A percentile compares a stretch with the other conserved stretches of the same genome.
Evolutionary conservation across 2,113 vertebrate genomes (phyloP).

Genomic region (Haemorhous mexicanus): DNA sequence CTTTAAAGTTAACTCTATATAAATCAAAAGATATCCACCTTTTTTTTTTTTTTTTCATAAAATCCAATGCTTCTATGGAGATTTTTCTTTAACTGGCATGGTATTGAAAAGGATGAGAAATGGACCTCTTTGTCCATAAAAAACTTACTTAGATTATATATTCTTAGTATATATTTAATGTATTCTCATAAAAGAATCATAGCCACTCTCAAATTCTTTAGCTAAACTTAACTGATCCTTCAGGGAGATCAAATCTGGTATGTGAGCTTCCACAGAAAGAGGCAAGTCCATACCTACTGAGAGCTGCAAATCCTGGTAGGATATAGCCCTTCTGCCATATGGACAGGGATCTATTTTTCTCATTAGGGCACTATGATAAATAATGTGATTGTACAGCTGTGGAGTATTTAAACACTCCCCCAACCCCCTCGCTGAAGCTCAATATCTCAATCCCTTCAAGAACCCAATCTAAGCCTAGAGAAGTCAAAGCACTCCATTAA

Average conservation of each 20-base stretch:
- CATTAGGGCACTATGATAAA: neutral
- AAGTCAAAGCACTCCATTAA: neutral
- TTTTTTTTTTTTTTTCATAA: neutral
- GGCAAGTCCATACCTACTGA: neutral
- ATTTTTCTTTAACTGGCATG: neutral
- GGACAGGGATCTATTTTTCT: neutral
- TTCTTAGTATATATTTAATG: neutral
- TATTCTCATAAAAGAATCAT: neutral
- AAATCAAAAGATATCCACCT: neutral
- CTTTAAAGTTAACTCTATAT: neutral
- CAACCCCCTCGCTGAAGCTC: rapidly evolving
- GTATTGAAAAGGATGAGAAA: neutral
- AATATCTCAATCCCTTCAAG: neutral
- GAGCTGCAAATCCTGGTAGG: neutral
- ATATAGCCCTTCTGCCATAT: neutral
- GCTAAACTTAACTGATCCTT: neutral
- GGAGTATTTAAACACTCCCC: neutral
- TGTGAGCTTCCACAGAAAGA: neutral
- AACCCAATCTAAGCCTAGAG: neutral
- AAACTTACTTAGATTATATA: neutral
- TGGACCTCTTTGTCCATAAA: neutral
- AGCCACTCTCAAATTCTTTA: neutral
- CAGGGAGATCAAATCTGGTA: neutral
- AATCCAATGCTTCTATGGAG: neutral
- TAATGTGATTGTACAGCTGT: neutral